Percentiles rank a stretch among this genome's conserved stretches.
These are phyloP conservation scores for Hypothenemus hampei DNA, from an alignment of 1,140 invertebrate species.

Conservation along the genomic window DNA sequence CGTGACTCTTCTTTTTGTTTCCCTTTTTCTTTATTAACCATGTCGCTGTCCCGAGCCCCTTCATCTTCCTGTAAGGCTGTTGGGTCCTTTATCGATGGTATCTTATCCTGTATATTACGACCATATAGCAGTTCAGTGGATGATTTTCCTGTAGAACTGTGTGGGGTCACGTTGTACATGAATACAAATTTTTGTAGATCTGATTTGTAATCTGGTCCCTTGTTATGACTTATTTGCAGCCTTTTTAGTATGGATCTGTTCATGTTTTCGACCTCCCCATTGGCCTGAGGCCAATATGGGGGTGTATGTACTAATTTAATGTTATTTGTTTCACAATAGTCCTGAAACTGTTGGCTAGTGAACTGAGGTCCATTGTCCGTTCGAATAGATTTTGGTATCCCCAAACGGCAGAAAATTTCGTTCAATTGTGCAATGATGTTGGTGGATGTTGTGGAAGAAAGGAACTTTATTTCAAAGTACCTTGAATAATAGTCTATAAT, in stretches of 20 bases:
- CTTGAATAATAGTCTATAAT: constrained; percentile 35
- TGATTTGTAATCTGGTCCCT: constrained; percentile 3
- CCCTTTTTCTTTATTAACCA: constrained; percentile 30
- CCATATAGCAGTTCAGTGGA: constrained; percentile 30
- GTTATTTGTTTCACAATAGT: constrained; percentile 26
- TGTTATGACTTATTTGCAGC: constrained; percentile 1
- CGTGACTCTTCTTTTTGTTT: constrained; percentile 27
- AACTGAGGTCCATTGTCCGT: constrained; percentile 38
- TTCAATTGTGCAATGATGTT: constrained; percentile 9
- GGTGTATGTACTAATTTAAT: constrained; percentile 30
- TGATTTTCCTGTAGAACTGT: constrained; percentile 28
- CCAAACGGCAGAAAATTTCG: constrained; percentile 26
- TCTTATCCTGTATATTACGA: no score
- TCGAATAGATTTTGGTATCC: constrained; percentile 22
- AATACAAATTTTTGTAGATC: constrained; percentile 19
- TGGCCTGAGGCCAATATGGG: constrained; percentile 39
- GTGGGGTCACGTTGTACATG: constrained; percentile 31
- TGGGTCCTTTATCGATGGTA: constrained; percentile 29
- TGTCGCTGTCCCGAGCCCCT: constrained; percentile 29
- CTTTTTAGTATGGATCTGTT: constrained; percentile 16
- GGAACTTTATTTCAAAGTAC: constrained; percentile 26
- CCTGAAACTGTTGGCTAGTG: constrained; percentile 29
- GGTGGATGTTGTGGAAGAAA: constrained; percentile 23
- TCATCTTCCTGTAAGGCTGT: constrained; percentile 7
- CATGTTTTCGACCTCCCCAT: constrained; percentile 37